Percentiles rank a stretch among this genome's conserved stretches.
These are phyloP conservation scores for Sylvia borin DNA, from an alignment of 2,797 vertebrate species.

Conservation along the genomic window DNA sequence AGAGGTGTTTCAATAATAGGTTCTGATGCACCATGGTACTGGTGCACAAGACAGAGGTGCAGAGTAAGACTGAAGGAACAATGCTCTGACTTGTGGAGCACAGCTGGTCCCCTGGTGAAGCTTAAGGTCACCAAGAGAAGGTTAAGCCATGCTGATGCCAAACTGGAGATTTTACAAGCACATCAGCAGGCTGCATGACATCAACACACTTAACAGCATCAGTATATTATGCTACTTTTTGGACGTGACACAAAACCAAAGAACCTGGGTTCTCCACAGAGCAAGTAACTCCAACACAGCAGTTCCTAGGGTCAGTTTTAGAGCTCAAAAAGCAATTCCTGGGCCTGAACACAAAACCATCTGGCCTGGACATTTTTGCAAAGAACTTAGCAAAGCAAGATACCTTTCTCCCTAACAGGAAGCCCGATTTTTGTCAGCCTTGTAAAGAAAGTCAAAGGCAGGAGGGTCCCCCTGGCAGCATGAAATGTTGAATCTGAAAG, in stretches of 20 bases:
- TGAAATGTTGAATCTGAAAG: neutral
- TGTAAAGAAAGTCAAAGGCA: neutral
- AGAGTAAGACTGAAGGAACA: neutral
- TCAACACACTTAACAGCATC: neutral
- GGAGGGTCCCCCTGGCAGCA: neutral
- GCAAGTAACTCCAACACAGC: neutral
- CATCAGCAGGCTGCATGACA: neutral
- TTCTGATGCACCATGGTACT: neutral
- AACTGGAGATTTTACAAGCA: neutral
- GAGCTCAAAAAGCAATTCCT: neutral
- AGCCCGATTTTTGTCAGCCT: neutral
- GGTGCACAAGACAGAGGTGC: neutral
- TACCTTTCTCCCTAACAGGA: neutral
- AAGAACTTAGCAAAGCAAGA: neutral
- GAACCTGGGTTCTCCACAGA: neutral
- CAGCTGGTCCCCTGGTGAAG: neutral
- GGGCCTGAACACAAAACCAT: neutral
- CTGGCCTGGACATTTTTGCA: neutral
- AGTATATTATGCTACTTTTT: neutral
- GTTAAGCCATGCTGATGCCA: neutral
- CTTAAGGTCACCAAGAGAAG: neutral
- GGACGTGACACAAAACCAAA: neutral
- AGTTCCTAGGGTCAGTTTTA: neutral
- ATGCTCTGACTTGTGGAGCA: neutral
- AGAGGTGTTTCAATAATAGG: fast-evolving